Conservation (phyloP, 2,113 vertebrate genomes). For the Salminus brasiliensis region DNA sequence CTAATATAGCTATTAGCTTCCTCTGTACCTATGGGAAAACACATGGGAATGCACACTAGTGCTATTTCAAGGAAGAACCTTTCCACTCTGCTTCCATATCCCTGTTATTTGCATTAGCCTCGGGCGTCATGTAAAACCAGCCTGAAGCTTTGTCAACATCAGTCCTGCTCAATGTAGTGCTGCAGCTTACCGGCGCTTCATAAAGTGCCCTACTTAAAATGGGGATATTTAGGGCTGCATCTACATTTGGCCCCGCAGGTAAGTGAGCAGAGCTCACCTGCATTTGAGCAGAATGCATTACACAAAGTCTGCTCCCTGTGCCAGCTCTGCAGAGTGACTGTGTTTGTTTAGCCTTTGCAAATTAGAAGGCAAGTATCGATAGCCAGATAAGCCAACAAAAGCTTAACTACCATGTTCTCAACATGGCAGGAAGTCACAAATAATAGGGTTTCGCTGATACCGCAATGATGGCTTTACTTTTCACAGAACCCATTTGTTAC, state of each 20-base stretch:
- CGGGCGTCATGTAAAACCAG: constrained; percentile 22
- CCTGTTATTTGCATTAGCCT: constrained; percentile 26
- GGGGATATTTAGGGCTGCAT: not conserved
- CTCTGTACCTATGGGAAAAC: too few species aligned
- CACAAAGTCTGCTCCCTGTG: not conserved
- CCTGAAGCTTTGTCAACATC: not conserved
- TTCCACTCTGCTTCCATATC: not conserved
- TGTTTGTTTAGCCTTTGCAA: constrained; percentile 17
- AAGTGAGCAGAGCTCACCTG: not conserved
- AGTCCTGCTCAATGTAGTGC: not conserved
- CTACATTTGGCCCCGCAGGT: not conserved
- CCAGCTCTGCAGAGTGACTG: too few species aligned
- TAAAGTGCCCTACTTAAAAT: not conserved
- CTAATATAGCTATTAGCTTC: too few species aligned
- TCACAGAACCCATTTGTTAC: not conserved
- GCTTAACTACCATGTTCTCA: not conserved
- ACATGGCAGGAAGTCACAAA: not conserved
- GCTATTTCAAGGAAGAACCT: not conserved
- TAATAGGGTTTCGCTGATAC: not conserved
- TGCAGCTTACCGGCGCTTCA: not conserved
- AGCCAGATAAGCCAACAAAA: not conserved
- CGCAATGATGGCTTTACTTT: too few species aligned
- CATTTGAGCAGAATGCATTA: not conserved
- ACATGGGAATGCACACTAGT: too few species aligned
- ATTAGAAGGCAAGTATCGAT: not conserved